Evolutionary conservation across 2,797 vertebrate species (phyloP).

Genomic region (Sparus aurata): DNA sequence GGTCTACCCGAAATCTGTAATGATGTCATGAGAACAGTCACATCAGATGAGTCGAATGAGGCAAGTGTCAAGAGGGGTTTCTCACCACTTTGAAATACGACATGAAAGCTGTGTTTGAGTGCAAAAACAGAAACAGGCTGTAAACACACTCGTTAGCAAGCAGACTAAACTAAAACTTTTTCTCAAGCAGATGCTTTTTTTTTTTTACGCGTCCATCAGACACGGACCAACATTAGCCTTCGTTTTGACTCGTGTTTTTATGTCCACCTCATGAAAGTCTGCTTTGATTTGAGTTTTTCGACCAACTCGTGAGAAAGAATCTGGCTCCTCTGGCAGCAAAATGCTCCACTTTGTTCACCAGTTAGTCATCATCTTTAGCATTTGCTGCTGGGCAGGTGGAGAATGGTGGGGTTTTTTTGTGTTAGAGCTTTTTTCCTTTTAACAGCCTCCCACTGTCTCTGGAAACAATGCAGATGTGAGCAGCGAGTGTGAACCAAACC

Average conservation of each 20-base stretch:
- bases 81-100: slow-evolving; percentile 15
- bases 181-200: not conserved
- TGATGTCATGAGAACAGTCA: slow-evolving; percentile 54
- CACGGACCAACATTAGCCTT: not conserved
- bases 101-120: not conserved
- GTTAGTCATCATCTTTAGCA: not conserved
- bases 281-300: not conserved
- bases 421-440: not conserved
- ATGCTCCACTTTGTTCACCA: not conserved
- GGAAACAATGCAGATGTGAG: not conserved
- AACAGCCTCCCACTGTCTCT: not conserved
- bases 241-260: not conserved
- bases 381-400: not conserved
- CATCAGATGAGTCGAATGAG: slow-evolving; percentile 31
- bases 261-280: not conserved
- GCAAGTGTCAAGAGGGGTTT: slow-evolving; percentile 31
- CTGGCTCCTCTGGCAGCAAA: not conserved
- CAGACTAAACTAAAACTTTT: not conserved
- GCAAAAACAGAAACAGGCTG: slow-evolving; percentile 5
- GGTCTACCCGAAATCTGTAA: slow-evolving; percentile 27
- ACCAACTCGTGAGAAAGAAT: too few relatives aligned
- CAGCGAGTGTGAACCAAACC: not conserved
- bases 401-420: too few relatives aligned
- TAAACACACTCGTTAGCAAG: not conserved
- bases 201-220: not conserved